A percentile compares a stretch with the other conserved stretches of the same genome.
These are phyloP conservation scores for Chymomyza costata DNA, from an alignment of 1,140 invertebrate species.

Conservation along the genomic window DNA sequence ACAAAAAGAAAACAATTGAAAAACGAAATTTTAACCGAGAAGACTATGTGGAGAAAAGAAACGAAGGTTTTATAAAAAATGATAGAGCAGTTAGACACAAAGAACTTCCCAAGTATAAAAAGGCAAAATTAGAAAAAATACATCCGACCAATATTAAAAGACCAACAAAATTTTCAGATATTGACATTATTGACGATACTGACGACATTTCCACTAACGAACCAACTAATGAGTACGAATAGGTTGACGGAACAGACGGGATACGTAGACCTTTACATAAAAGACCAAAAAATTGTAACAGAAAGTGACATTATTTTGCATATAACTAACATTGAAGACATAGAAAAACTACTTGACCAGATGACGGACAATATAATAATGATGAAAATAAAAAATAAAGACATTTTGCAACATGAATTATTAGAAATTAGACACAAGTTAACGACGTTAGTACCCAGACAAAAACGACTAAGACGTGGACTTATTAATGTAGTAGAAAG, in stretches of 20 bases:
- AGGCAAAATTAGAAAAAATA: constrained; percentile 16
- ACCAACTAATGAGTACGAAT: background rate
- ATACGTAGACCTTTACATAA: background rate
- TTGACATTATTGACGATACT: background rate
- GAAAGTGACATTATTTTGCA: constrained; percentile 1
- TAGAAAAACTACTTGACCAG: no score
- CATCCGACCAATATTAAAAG: constrained; percentile 14
- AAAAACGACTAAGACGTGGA: constrained; percentile 1
- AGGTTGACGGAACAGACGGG: background rate
- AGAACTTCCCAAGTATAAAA: constrained; percentile 6
- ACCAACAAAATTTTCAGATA: constrained; percentile 18
- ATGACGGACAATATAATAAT: background rate
- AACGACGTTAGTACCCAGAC: background rate
- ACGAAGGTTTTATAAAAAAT: constrained; percentile 23
- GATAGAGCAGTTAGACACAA: constrained; percentile 18
- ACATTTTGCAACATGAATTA: background rate
- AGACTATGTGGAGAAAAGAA: constrained; percentile 8
- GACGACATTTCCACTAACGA: background rate
- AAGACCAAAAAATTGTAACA: background rate
- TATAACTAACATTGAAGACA: constrained; percentile 1
- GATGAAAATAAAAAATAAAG: background rate
- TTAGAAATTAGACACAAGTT: no score
- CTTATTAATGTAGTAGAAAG: constrained; percentile 1
- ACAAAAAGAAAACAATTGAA: constrained; percentile 1
- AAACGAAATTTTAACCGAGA: background rate